Conservation (phyloP, 1,140 invertebrate genomes). For the Thalassaphorura encarpata region DNA sequence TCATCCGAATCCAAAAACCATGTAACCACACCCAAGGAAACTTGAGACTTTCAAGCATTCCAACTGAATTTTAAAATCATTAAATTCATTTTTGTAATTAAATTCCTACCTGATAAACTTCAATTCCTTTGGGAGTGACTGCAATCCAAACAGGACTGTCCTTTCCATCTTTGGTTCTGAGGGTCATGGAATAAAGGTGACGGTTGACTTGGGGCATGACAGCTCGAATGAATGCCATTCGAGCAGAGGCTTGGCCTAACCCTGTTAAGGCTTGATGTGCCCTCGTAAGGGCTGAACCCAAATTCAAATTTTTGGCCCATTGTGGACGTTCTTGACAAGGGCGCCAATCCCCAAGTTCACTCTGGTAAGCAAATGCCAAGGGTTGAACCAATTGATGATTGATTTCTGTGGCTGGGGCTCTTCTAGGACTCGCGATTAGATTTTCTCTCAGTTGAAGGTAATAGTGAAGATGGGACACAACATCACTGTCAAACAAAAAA, state of each 20-base stretch:
- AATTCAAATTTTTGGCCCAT: slow-evolving; percentile 9
- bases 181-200: slow-evolving; percentile 29
- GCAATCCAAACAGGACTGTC: slow-evolving; percentile 28
- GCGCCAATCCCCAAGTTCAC: slow-evolving; percentile 69
- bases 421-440: slow-evolving; percentile 45
- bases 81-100: no score
- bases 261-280: slow-evolving; percentile 23
- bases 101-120: slow-evolving; percentile 26
- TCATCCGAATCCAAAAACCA: no score
- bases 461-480: slow-evolving; percentile 79
- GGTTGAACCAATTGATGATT: slow-evolving; percentile 41
- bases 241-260: slow-evolving; percentile 21
- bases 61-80: no score
- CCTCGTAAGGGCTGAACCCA: slow-evolving; percentile 2
- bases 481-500: slow-evolving; percentile 51
- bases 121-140: slow-evolving; percentile 30
- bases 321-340: slow-evolving; percentile 26
- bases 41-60: no score
- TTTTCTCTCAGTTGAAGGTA: slow-evolving; percentile 89
- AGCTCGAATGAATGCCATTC: slow-evolving; percentile 28
- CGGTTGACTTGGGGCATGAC: slow-evolving; percentile 30
- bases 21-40: no score
- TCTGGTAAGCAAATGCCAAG: slow-evolving; percentile 70
- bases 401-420: slow-evolving; percentile 44
- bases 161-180: slow-evolving; percentile 30